Percentiles rank a stretch among this genome's conserved stretches.
These are phyloP conservation scores for Fissipunctia ypsillon DNA, from an alignment of 2,888 invertebrate species.

Conservation along the genomic window DNA sequence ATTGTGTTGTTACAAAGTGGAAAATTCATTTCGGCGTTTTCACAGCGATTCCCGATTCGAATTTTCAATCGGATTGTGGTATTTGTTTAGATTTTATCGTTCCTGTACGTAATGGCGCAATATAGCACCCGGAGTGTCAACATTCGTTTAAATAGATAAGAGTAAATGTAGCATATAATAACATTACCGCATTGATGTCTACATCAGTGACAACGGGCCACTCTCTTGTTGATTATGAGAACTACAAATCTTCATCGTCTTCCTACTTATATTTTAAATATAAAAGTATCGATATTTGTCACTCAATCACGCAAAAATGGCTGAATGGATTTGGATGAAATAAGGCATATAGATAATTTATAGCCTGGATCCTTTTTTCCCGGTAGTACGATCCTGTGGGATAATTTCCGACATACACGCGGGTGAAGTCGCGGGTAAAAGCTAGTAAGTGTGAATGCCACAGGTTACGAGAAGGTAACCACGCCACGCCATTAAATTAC, in stretches of 20 bases:
- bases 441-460: not conserved
- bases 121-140: constrained; percentile 1
- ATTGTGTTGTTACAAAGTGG: constrained; percentile 37
- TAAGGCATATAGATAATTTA: too few species aligned
- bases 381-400: too few species aligned
- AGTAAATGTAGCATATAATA: not conserved
- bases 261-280: not conserved
- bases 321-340: not conserved
- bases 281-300: not conserved
- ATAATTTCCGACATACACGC: too few species aligned
- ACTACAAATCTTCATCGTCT: too few species aligned
- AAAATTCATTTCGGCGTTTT: constrained; percentile 41
- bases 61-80: constrained; percentile 35
- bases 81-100: constrained; percentile 33
- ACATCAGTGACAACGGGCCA: not conserved
- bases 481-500: not conserved
- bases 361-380: too few species aligned
- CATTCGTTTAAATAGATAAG: not conserved
- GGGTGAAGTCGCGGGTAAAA: too few species aligned
- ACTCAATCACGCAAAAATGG: not conserved
- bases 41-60: constrained; percentile 5
- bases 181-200: not conserved
- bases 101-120: constrained; percentile 1
- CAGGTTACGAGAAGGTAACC: not conserved
- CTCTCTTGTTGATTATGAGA: not conserved